Percentiles rank a stretch among this genome's conserved stretches.
Conservation (phyloP, 2,888 invertebrate genomes). For the Cerceris ruficornis region DNA sequence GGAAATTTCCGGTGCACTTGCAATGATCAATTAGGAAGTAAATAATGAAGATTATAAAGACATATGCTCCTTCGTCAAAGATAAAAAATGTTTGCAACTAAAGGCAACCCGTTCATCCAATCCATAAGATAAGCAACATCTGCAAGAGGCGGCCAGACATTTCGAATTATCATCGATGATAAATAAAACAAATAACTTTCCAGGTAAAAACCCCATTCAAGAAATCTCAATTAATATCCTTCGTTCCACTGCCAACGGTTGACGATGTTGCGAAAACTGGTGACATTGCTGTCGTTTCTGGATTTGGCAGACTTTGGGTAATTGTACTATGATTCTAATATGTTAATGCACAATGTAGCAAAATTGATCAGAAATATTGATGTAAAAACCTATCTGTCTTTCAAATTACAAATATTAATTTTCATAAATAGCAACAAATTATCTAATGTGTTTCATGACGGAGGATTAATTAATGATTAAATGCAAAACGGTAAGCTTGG, state of each 20-base stretch:
- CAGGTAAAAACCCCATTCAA: conserved; percentile 34
- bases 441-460: too few species aligned
- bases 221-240: conserved; percentile 37
- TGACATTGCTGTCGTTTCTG: conserved; percentile 65
- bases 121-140: not conserved
- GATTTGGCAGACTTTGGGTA: conserved; percentile 72
- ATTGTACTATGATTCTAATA: conserved; percentile 10
- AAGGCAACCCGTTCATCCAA: not conserved
- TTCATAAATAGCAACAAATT: too few species aligned
- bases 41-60: too few species aligned
- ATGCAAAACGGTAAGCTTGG: not conserved
- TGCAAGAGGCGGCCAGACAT: not conserved
- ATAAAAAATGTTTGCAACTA: too few species aligned
- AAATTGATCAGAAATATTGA: too few species aligned
- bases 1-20: too few species aligned
- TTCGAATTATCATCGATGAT: not conserved
- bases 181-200: conserved; percentile 4
- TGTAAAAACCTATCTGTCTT: too few species aligned
- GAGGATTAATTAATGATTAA: too few species aligned
- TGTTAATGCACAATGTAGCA: not conserved
- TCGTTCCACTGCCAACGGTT: conserved; percentile 81
- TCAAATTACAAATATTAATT: too few species aligned
- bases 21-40: too few species aligned
- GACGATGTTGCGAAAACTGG: conserved; percentile 58
- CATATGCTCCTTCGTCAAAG: too few species aligned